phyloP scores from a whole-genome alignment of 2,797 vertebrate species.

The Micromesistius poutassou region DNA sequence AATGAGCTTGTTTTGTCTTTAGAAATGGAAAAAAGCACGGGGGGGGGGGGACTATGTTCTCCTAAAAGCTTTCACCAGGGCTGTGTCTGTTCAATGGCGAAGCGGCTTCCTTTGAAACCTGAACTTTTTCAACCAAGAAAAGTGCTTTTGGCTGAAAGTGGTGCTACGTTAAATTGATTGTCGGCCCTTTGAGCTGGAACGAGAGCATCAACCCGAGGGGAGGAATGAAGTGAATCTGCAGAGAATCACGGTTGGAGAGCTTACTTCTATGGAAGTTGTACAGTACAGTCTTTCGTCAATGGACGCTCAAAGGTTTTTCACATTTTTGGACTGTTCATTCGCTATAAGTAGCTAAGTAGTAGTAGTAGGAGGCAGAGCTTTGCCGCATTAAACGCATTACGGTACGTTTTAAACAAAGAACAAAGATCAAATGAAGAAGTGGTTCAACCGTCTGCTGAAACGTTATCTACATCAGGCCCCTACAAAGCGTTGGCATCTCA shows the following conservation, averaged over 20 bases:
- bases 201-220: background rate
- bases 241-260: background rate
- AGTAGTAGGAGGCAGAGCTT: background rate
- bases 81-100: background rate
- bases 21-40: conserved; percentile 13
- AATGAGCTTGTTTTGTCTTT: conserved; percentile 8
- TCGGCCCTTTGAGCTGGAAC: background rate
- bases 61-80: background rate
- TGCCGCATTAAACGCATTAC: background rate
- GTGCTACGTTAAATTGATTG: conserved; percentile 1
- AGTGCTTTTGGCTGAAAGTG: background rate
- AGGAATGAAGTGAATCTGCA: background rate
- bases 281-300: background rate
- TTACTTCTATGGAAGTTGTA: background rate
- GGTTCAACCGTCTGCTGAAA: too few relatives aligned
- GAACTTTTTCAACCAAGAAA: conserved; percentile 8
- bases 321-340: background rate
- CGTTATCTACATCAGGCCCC: too few relatives aligned
- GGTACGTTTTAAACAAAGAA: background rate
- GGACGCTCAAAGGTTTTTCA: background rate
- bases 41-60: conserved; percentile 13
- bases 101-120: background rate
- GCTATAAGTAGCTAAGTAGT: background rate
- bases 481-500: background rate
- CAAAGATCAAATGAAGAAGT: too few relatives aligned